Conservation (phyloP, 2,888 invertebrate species). For the Calliopum simillimum region DNA sequence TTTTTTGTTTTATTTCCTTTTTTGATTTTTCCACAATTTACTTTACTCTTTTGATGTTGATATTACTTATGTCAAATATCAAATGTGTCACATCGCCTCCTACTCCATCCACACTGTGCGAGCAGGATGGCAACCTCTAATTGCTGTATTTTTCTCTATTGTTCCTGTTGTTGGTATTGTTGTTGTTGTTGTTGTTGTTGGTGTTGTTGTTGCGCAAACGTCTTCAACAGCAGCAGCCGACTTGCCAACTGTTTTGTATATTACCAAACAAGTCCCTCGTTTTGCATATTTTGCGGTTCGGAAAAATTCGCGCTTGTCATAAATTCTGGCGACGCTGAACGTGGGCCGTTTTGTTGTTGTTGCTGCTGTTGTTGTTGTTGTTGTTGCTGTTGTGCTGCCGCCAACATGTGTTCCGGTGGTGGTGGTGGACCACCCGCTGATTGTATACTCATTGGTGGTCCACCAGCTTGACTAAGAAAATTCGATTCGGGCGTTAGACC, state of each 20-base stretch:
- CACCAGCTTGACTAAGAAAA: constrained; percentile 69
- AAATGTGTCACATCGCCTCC: too few relatives aligned
- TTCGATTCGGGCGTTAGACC: constrained; percentile 76
- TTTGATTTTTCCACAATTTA: constrained; percentile 31
- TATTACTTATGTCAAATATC: too few relatives aligned
- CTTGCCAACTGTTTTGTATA: constrained; percentile 67
- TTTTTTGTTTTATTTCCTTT: constrained; percentile 25
- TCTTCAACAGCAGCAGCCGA: constrained; percentile 63
- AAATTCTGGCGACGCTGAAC: constrained; percentile 82
- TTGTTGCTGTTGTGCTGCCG: constrained; percentile 60
- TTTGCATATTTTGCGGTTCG: constrained; percentile 78
- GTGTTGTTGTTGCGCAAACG: constrained; percentile 56
- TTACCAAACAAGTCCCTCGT: constrained; percentile 82
- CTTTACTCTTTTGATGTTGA: constrained; percentile 35
- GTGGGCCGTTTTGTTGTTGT: constrained; percentile 70
- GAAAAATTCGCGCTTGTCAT: constrained; percentile 74
- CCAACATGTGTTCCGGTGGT: constrained; percentile 71
- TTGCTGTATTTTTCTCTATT: constrained; percentile 25
- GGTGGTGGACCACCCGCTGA: constrained; percentile 70
- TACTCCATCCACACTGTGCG: too few relatives aligned
- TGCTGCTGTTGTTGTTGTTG: constrained; percentile 57
- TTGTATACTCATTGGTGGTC: constrained; percentile 65
- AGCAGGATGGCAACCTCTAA: constrained; percentile 19
- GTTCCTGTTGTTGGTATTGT: constrained; percentile 36
- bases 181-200: constrained; percentile 50